Conservation (phyloP, 2,888 invertebrate genomes). For the Saturnia pavonia region DNA sequence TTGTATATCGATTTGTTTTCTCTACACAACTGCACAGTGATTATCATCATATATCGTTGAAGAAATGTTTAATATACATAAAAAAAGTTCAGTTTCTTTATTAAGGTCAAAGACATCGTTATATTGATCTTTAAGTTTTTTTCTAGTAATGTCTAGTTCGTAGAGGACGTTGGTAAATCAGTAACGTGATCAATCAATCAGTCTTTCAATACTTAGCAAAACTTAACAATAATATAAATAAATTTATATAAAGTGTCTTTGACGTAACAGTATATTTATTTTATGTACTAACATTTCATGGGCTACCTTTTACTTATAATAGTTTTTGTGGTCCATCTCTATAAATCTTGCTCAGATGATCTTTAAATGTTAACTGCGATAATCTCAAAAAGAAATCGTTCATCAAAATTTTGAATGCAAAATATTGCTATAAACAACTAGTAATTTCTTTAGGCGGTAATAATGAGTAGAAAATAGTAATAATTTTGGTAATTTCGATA, state of each 20-base stretch:
- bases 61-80: neutral
- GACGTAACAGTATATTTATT: neutral
- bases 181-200: neutral
- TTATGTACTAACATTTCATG: neutral
- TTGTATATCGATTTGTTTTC: neutral
- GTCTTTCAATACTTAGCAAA: neutral
- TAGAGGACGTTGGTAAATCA: neutral
- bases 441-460: neutral
- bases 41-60: neutral
- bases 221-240: neutral
- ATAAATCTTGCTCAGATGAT: neutral
- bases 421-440: neutral
- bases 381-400: neutral
- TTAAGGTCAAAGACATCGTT: neutral
- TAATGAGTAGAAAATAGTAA: neutral
- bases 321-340: neutral
- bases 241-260: neutral
- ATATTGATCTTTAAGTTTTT: neutral
- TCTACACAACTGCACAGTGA: neutral
- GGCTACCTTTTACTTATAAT: constrained; percentile 2
- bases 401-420: neutral
- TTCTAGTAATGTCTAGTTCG: neutral
- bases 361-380: neutral
- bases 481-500: neutral
- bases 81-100: constrained; percentile 1